Percentiles rank a stretch among this genome's conserved stretches.
These are phyloP conservation scores for Microcebus lehilahytsara DNA, from an alignment of 2,113 vertebrate species.

Conservation along the genomic window DNA sequence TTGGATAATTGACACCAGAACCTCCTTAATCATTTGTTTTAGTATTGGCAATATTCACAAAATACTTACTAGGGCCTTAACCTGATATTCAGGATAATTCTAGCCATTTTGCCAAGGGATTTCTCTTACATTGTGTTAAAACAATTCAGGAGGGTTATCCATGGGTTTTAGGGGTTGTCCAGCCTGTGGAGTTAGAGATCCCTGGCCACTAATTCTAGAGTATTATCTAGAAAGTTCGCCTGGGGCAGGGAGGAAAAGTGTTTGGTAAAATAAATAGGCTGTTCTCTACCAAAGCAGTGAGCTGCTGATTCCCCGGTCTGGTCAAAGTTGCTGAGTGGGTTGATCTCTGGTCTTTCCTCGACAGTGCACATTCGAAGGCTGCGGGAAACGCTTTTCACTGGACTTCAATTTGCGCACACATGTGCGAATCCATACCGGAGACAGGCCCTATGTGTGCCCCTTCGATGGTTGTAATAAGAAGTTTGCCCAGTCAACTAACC, in stretches of 20 bases:
- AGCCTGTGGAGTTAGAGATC: accelerated
- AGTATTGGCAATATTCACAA: neutral
- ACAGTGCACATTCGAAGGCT: conserved; percentile 99
- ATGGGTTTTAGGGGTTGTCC: neutral
- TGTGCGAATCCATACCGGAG: conserved; percentile 98
- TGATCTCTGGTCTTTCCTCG: conserved; percentile 64
- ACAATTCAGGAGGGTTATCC: accelerated
- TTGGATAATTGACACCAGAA: neutral
- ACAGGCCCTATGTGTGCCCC: conserved; percentile 98
- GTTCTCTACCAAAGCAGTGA: neutral
- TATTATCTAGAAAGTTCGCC: neutral
- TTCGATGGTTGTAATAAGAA: conserved; percentile 99
- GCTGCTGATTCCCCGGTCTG: accelerated
- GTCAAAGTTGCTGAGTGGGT: neutral
- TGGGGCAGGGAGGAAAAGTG: neutral
- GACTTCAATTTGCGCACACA: conserved; percentile 99
- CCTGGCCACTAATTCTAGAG: accelerated
- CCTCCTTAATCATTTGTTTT: neutral
- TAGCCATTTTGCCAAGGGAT: neutral
- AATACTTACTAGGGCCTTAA: too few relatives aligned
- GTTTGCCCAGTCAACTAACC: conserved; percentile 99
- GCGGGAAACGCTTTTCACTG: conserved; percentile 98
- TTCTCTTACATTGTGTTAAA: accelerated
- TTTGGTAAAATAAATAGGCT: neutral
- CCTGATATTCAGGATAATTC: accelerated